Base-by-base conservation (phyloP, 2,888 invertebrate genomes). In the Drosophila vallismaia region DNA sequence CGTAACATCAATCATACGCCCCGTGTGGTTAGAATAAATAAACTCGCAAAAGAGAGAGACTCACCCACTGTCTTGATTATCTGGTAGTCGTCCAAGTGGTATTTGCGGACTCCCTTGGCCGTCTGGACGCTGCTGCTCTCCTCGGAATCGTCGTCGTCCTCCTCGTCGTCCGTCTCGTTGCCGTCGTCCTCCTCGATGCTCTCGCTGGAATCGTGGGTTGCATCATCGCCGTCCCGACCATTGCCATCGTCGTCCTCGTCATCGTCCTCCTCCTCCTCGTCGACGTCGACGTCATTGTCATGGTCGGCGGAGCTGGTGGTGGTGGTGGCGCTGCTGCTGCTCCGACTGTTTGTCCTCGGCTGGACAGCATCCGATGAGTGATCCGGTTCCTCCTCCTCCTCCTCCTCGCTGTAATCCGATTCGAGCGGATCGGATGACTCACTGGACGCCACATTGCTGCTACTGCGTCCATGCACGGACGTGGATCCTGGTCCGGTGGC, bases 41-140 rank as follows among this genome's bases (percentile, higher is more conserved):
- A 12, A 19, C 24, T 33, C 14, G 4, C n/a, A n/a, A n/a, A n/a
- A 24, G 38, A 2, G 7, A 7, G 19, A 28, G 28, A 67, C 96
- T 95, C 90, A 97, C 97, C 97, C 72, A 97, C 96, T 67, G 97
- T 97, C 93, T 96, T 97, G 81, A 97, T 94, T 84, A 96, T 96
- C 91, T 96, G 96, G 87, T 96, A 94, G 90, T 97, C 96, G 76
- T 96, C 96, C 80, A 97, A 92, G 88, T 94, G 93, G 87, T 94
- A 94, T 86, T 94, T 94, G 77, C 94, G 89, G 29, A 88, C 86
- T 70, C 88, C 88, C 77, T 90, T 91, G 69, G 86, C 86, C 48
- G 88, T 89, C 74, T 88, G 86, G 33, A 88, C 90, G 50, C 91
- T 91, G 80, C 81, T 89, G 71, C 88, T 89, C 93, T 94, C 89